A percentile compares a stretch with the other conserved stretches of the same genome.
These are phyloP conservation scores for Hydrozoanthus gracilis DNA, from an alignment of 92 coral and sea anemone species.

Conservation along the genomic window DNA sequence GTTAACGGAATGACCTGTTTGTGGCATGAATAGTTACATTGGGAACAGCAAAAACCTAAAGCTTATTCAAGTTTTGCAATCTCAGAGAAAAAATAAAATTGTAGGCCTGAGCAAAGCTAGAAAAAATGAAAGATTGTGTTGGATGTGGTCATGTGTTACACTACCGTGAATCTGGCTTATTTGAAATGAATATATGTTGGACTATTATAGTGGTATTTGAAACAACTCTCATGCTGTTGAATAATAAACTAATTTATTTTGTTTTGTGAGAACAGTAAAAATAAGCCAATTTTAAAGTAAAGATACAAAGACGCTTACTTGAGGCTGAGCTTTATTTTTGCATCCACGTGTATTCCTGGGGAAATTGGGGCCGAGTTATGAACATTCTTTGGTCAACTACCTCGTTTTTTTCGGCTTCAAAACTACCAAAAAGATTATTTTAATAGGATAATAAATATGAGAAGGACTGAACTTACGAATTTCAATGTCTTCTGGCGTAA, in stretches of 20 bases:
- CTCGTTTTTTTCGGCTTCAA: not conserved
- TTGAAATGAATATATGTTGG: no score
- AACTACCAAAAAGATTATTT: not conserved
- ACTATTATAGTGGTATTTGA: no score
- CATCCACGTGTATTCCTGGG: not conserved
- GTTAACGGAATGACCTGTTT: no score
- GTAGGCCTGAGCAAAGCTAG: no score
- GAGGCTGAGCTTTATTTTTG: not conserved
- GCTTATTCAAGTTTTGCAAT: not conserved
- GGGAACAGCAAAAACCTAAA: no score
- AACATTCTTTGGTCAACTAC: not conserved
- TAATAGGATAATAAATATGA: not conserved
- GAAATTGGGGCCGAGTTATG: not conserved
- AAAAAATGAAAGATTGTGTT: no score
- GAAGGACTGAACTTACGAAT: constrained; percentile 39
- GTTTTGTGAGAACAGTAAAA: not conserved
- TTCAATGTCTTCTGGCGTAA: constrained; percentile 49
- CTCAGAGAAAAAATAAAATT: no score
- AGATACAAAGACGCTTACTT: no score
- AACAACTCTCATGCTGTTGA: no score
- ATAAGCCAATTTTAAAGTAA: not conserved
- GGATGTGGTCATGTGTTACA: no score
- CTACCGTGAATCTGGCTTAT: no score
- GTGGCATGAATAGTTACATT: no score
- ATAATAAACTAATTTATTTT: not conserved